Conservation (phyloP, 1,140 invertebrate species). For the Physella acuta region DNA sequence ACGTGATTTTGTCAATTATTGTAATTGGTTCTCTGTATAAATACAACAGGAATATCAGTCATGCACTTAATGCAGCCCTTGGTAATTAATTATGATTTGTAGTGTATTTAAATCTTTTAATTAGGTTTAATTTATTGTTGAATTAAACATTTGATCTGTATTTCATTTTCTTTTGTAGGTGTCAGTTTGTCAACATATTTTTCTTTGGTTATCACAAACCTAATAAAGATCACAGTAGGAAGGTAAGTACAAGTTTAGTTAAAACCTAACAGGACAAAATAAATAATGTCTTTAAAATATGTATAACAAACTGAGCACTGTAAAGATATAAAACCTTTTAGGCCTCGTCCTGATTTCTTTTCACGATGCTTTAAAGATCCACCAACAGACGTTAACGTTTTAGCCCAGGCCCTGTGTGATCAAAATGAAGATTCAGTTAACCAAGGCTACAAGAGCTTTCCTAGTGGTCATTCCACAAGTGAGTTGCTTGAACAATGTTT, state of each 20-base stretch:
- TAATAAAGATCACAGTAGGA: background rate
- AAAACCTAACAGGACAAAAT: background rate
- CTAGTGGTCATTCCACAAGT: constrained; percentile 7
- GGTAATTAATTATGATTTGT: too few relatives aligned
- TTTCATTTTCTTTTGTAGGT: background rate
- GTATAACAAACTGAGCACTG: background rate
- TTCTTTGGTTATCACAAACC: background rate
- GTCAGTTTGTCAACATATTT: background rate
- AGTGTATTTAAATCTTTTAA: too few relatives aligned
- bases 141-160: background rate
- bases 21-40: background rate
- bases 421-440: background rate
- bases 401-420: background rate
- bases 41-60: background rate
- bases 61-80: background rate
- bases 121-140: background rate
- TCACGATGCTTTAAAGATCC: background rate
- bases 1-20: background rate
- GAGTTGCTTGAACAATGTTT: background rate
- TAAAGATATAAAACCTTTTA: background rate
- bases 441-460: constrained; percentile 10
- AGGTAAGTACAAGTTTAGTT: background rate
- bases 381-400: background rate
- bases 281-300: background rate
- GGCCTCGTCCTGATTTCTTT: constrained; percentile 7